Percentiles rank a stretch among this genome's conserved stretches.
phyloP scores from a whole-genome alignment of 2,888 invertebrate genomes.

The Ectropis crepuscularia region DNA sequence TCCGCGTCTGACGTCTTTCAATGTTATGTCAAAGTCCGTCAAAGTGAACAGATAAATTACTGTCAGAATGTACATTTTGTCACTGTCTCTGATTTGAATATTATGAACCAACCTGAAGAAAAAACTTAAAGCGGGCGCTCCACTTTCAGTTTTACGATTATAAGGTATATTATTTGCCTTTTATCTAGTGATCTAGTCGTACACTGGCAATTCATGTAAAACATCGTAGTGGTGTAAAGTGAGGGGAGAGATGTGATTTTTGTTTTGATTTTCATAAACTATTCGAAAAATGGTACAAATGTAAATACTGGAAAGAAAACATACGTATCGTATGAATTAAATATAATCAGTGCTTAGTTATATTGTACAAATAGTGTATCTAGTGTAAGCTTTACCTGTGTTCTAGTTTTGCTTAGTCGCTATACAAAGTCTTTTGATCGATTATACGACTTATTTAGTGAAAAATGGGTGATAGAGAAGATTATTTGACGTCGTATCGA shows the following conservation, averaged over 20 bases:
- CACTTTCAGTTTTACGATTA: too few relatives aligned
- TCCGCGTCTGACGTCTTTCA: too few relatives aligned
- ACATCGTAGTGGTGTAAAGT: constrained; percentile 41
- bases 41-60: too few relatives aligned
- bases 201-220: constrained; percentile 13
- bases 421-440: constrained; percentile 52
- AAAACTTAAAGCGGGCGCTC: too few relatives aligned
- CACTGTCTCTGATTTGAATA: too few relatives aligned
- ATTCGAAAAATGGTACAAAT: constrained; percentile 32
- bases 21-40: too few relatives aligned
- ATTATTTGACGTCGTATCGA: constrained; percentile 88
- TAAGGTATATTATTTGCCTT: too few relatives aligned
- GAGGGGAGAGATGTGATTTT: constrained; percentile 62
- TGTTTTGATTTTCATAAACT: constrained; percentile 66
- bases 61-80: too few relatives aligned
- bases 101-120: too few relatives aligned
- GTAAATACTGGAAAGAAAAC: constrained; percentile 42
- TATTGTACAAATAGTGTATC: constrained; percentile 37
- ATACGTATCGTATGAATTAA: constrained; percentile 44
- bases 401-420: constrained; percentile 39
- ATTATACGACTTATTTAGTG: constrained; percentile 52
- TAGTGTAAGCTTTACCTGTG: constrained; percentile 41
- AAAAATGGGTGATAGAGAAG: constrained; percentile 86
- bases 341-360: constrained; percentile 47
- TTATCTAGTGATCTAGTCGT: too few relatives aligned